These are phyloP conservation scores for Odontesthes bonariensis DNA, from an alignment of 2,113 vertebrate species.

Conservation along the genomic window DNA sequence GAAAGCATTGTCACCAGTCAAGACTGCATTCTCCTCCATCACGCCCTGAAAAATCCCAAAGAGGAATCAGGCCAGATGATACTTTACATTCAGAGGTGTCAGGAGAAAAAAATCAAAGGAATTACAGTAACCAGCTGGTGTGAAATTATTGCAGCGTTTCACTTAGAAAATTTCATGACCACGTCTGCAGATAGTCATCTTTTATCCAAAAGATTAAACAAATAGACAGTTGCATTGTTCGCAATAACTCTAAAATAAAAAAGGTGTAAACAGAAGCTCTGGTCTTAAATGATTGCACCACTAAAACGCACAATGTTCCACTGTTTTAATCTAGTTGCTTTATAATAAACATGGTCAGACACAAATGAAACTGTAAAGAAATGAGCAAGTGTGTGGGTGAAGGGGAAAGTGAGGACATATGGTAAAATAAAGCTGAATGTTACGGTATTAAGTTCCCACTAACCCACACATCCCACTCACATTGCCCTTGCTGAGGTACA, in stretches of 20 bases:
- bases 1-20: slow-evolving; percentile 88
- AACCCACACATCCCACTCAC: slow-evolving; percentile 85
- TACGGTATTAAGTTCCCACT: slow-evolving; percentile 14
- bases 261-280: slow-evolving; percentile 37
- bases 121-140: background rate
- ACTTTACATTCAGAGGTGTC: slow-evolving; percentile 15
- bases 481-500: slow-evolving; percentile 97
- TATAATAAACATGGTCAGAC: slow-evolving; percentile 29
- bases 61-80: slow-evolving; percentile 45
- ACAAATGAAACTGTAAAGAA: slow-evolving; percentile 25
- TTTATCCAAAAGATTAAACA: slow-evolving; percentile 20
- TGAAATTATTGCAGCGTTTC: slow-evolving; percentile 25
- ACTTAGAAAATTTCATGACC: slow-evolving; percentile 36
- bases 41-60: slow-evolving; percentile 84
- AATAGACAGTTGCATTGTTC: background rate
- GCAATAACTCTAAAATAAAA: slow-evolving; percentile 33
- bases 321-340: slow-evolving; percentile 11
- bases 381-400: slow-evolving; percentile 6
- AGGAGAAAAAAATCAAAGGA: background rate
- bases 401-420: background rate
- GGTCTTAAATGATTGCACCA: slow-evolving; percentile 18
- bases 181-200: slow-evolving; percentile 14
- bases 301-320: slow-evolving; percentile 1
- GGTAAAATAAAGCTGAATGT: slow-evolving; percentile 24
- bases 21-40: slow-evolving; percentile 87